Evolutionary conservation across 2,888 invertebrate genomes (phyloP), one percentile per base, ranked within the genome.

Genomic region (Athrips mouffetella): DNA sequence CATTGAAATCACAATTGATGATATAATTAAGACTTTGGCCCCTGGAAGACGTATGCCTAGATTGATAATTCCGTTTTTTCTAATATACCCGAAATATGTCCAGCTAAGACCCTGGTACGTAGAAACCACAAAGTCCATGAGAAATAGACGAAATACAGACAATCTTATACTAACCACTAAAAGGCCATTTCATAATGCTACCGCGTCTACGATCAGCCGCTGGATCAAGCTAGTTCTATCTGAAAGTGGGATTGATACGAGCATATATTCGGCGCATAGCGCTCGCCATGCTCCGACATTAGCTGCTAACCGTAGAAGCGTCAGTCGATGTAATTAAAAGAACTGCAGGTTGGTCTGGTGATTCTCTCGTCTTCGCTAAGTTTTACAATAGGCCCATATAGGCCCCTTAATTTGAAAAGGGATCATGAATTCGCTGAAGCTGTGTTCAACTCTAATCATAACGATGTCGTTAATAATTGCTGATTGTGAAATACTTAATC

Each of bases 201-300:
- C 4, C 3, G 4, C 37, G 3, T 37, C 37, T 3, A 51, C 51
- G 23, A 15, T 55, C 16, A 51, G 51, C n/a, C 47, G 50, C 18
- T 55, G 55, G 53, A 50, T 53, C 21, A 51, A 49, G 30, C 15
- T 27, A 11, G 39, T 42, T 1, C 30, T 55, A 15, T 8, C 25
- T 4, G 46, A 42, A n/a, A 46, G 55, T 41, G 55, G 55, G 1
- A 35, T 55, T 8, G 52, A 53, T 18, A 47, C 49, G 1, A 20
- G 30, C 1, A 18, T 20, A n/a, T 55, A 53, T 23, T 31, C 49
- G 4, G 48, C 55, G 8, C 55, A 55, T 18, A 53, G 53, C 46
- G 49, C 51, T 13, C 46, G 55, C 11, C 53, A 51, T 29, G 55
- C 37, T 3, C 1, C 25, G 3, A 40, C 40, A 8, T 40, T 25